phyloP scores from a whole-genome alignment of 2,113 vertebrate genomes.

The Fregetta grallaria region DNA sequence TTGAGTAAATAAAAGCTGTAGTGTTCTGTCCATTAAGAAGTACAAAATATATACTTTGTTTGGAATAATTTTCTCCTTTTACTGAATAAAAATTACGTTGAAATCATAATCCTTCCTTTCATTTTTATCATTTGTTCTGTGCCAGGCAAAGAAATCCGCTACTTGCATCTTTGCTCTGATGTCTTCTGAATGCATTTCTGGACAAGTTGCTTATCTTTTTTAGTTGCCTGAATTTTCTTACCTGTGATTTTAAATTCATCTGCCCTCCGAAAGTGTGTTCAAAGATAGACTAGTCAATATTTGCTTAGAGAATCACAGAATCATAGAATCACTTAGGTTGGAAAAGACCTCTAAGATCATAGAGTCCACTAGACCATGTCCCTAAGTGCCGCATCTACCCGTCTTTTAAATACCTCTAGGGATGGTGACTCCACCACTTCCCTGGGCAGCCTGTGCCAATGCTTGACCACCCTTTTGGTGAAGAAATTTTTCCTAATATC shows the following conservation, averaged over 20 bases:
- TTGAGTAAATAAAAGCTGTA: not conserved
- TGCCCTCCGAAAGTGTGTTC: not conserved
- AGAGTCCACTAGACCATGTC: too few species aligned
- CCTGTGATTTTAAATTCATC: not conserved
- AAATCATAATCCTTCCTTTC: not conserved
- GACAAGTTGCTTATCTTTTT: not conserved
- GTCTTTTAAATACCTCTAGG: too few species aligned
- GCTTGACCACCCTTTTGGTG: too few species aligned
- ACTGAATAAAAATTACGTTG: not conserved
- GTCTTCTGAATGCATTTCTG: not conserved
- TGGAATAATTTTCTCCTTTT: not conserved
- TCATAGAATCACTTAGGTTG: too few species aligned
- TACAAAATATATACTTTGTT: not conserved
- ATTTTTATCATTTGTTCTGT: not conserved
- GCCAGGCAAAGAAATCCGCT: not conserved
- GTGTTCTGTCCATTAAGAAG: not conserved
- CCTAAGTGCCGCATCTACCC: too few species aligned
- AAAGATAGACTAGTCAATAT: not conserved
- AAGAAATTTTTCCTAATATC: too few species aligned
- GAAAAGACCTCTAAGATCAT: too few species aligned
- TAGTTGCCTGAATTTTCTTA: fast-evolving
- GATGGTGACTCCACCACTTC: too few species aligned
- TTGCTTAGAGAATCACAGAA: not conserved
- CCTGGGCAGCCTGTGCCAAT: too few species aligned
- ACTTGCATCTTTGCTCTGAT: not conserved